phyloP scores from a whole-genome alignment of 1,140 invertebrate species.

The Aphaenogaster ashmeadi region DNA sequence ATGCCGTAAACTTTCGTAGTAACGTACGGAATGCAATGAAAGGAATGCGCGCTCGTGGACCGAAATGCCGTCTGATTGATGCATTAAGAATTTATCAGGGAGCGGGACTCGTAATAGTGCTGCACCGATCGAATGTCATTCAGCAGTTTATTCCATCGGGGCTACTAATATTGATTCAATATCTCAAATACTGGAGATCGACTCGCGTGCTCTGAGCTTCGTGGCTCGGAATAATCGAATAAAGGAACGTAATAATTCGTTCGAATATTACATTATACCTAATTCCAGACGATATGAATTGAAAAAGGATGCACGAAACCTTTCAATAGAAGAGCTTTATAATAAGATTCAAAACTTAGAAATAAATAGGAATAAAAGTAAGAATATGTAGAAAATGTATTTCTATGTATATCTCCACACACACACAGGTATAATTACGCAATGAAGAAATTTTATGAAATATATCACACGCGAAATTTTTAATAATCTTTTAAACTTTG shows the following conservation, averaged over 20 bases:
- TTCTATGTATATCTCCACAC: neutral
- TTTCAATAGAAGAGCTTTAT: neutral
- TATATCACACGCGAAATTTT: neutral
- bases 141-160: slow-evolving; percentile 40
- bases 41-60: slow-evolving; percentile 24
- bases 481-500: neutral
- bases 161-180: slow-evolving; percentile 57
- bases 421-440: neutral
- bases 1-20: slow-evolving; percentile 31
- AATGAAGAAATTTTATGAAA: neutral
- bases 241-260: slow-evolving; percentile 41
- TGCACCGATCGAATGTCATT: slow-evolving; percentile 37
- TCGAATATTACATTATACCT: slow-evolving; percentile 12
- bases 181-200: slow-evolving; percentile 21
- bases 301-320: neutral
- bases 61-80: slow-evolving; percentile 43
- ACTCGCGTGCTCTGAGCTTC: slow-evolving; percentile 30
- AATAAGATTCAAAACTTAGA: neutral
- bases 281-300: slow-evolving; percentile 25
- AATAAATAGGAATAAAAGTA: neutral
- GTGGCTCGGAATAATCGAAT: slow-evolving; percentile 49
- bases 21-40: slow-evolving; percentile 33
- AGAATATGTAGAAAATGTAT: neutral
- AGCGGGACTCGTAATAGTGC: neutral
- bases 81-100: slow-evolving; percentile 48